Evolutionary conservation across 2,113 vertebrate genomes (phyloP), one percentile per base, ranked within the genome.

Genomic region (Actenoides hombroni): DNA sequence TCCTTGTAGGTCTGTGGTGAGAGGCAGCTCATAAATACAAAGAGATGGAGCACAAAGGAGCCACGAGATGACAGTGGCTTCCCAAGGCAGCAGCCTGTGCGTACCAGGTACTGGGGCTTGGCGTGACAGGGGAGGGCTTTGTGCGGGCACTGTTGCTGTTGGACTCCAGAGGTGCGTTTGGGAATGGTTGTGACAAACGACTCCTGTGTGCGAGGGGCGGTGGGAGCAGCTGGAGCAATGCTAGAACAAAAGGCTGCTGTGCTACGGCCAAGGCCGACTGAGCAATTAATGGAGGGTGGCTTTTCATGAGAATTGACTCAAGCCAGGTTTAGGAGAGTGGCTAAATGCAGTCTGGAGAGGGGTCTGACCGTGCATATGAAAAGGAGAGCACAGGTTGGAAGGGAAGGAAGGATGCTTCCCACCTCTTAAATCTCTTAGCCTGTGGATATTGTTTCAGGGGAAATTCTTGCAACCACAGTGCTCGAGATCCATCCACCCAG

Each of bases 171-270:
- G 94, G 94, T 92, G 89, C 3, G 15, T 37, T 59, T 25, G 95
- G 80, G 73, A 83, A 68, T 35, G 92, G 20, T 15, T 31, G 1
- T 39, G 90, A 84, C 77, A 84, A 89, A 76, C 15, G 19, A 13
- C 26, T 59, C 49, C 94, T 71, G 90, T 35, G 94, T 37, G 81
- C 5, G 33, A 33, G 77, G 90, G 86, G 70, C 6, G 24, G 26
- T 49, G 59, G 93, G 81, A 91, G 93, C 96, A 92, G 90, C 96
- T 89, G 95, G 93, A 81, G 86, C 93, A 1, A 12, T 1, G 59
- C 96, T 37, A 5, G 92, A 73, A 96, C 96, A 97, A 94, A 96
- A 93, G 95, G 94, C 94, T 76, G 94, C 96, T 95, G 95, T 97
- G 92, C 89, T 74, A 16, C 42, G 13, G 94, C 94, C 85, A 83